Conservation (phyloP, 2,113 vertebrate species). For the Herpetotheres cachinnans region DNA sequence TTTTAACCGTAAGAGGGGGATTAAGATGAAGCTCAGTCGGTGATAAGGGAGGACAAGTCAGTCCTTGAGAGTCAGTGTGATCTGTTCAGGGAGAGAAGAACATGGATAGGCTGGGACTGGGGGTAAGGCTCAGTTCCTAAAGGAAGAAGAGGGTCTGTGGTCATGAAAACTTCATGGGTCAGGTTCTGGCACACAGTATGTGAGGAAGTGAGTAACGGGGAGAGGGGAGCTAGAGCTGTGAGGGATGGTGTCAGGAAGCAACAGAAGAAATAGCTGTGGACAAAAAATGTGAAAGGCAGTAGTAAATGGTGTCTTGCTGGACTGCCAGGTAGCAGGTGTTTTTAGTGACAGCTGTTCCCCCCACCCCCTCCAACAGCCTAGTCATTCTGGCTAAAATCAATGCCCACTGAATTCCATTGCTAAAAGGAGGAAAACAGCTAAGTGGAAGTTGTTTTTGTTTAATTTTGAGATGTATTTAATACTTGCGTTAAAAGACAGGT, state of each 20-base stretch:
- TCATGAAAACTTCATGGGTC: neutral
- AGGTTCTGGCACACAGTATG: neutral
- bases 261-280: rapidly evolving
- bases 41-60: neutral
- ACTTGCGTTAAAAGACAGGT: neutral
- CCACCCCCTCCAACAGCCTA: rapidly evolving
- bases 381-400: neutral
- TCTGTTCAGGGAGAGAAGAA: neutral
- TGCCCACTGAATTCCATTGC: neutral
- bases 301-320: neutral
- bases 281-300: neutral
- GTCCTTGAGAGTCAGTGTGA: neutral
- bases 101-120: neutral
- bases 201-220: neutral
- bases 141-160: neutral
- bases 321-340: neutral
- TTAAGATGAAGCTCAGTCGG: neutral
- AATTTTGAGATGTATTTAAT: neutral
- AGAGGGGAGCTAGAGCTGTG: neutral
- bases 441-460: neutral
- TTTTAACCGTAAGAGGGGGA: neutral
- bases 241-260: neutral
- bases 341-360: neutral
- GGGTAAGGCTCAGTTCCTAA: neutral
- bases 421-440: neutral